A percentile compares a stretch with the other conserved stretches of the same genome.
phyloP scores from a whole-genome alignment of 2,888 invertebrate genomes.

The Drosophila quinaria region DNA sequence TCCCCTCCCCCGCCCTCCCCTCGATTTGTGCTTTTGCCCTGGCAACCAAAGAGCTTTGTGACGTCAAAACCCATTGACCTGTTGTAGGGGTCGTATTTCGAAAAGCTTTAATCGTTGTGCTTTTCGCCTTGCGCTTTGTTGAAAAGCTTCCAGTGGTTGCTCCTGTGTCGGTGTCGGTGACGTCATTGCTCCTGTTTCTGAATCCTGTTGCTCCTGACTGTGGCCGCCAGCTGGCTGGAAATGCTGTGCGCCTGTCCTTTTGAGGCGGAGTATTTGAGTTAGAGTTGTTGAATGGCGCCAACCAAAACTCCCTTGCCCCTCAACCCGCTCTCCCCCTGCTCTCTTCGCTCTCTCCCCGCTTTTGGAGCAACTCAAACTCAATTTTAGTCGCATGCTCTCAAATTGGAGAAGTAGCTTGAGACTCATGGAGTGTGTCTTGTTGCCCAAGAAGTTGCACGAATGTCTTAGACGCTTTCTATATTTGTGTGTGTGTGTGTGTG shows the following conservation, averaged over 20 bases:
- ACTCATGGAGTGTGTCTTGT: slow-evolving; percentile 7
- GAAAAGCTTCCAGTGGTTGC: neutral
- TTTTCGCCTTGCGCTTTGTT: slow-evolving; percentile 29
- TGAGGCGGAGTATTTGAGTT: slow-evolving; percentile 84
- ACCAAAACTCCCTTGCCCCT: slow-evolving; percentile 23
- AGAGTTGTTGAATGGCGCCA: slow-evolving; percentile 78
- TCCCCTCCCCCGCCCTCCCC: too few relatives aligned
- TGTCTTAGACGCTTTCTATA: slow-evolving; percentile 53
- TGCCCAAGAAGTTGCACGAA: slow-evolving; percentile 58
- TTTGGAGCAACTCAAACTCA: slow-evolving; percentile 3
- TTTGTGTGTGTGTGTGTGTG: slow-evolving; percentile 3
- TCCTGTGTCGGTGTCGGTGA: slow-evolving; percentile 35
- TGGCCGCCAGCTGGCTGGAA: slow-evolving; percentile 3
- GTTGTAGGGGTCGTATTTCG: slow-evolving; percentile 12
- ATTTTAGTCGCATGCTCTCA: neutral
- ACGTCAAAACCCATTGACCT: slow-evolving; percentile 45
- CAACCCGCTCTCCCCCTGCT: slow-evolving; percentile 6
- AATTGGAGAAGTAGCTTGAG: slow-evolving; percentile 3
- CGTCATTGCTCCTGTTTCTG: slow-evolving; percentile 73
- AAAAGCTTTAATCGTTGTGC: slow-evolving; percentile 21
- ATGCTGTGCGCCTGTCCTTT: slow-evolving; percentile 78
- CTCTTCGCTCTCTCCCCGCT: neutral
- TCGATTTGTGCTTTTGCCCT: neutral
- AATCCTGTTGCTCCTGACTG: slow-evolving; percentile 65
- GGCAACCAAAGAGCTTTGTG: slow-evolving; percentile 20